Evolutionary conservation across 2,113 vertebrate genomes (phyloP), one percentile per base, ranked within the genome.

Genomic region (Perca fluviatilis): DNA sequence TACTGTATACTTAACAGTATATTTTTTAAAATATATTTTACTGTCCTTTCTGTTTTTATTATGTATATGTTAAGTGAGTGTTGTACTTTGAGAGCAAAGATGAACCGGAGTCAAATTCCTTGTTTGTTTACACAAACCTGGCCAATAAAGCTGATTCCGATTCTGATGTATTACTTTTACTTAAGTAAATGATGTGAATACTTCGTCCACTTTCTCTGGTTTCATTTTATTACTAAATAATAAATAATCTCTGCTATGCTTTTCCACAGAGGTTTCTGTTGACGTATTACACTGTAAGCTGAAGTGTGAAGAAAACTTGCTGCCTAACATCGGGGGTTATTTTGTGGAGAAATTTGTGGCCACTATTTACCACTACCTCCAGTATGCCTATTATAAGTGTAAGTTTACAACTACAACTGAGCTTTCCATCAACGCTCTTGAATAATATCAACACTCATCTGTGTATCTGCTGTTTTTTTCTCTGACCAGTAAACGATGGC

Each of bases 311-410:
- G 81, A 92, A 3, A 94, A 95, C 82, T 72, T 98, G 85, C 96
- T 88, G 46, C 97, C 97, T 51, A 97, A 96, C 0, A 95, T 97
- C 15, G 97, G 97, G 0, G 97, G 97, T 81, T 97, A 92, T 90
- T 96, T 97, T 0, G 97, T 98, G 91, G 96, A 97, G 80, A 97
- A 96, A 86, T 97, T 97, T 0, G 94, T 97, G 87, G 95, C 97
- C 68, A 98, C 96, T 23, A 95, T 98, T 93, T 98, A 97, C 85
- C 97, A 98, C 88, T 96, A 97, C 91, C 95, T 98, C 62, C 97
- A 98, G 83, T 98, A 96, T 1, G 95, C 97, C 62, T 98, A 98
- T 86, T 98, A 98, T 62, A 97, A 97, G 60, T 0, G 97, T 98
- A 92, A 96, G 97, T 91, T 61, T 54, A 11, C 46, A 2, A 19